Percentiles rank a stretch among this genome's conserved stretches.
Conservation (phyloP, 2,113 vertebrate species). For the Pelobates fuscus region DNA sequence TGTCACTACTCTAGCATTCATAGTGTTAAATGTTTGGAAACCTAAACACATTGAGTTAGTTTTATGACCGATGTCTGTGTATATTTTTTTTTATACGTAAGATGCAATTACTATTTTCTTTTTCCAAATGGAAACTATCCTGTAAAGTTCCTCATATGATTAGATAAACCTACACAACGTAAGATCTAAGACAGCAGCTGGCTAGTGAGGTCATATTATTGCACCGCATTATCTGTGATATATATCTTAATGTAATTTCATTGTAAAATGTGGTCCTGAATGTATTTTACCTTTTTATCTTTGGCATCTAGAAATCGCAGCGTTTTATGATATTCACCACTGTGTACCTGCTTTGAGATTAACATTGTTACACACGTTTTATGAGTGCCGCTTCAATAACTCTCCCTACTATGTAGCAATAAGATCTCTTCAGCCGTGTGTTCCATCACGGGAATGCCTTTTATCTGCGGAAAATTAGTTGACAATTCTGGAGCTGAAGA, state of each 20-base stretch:
- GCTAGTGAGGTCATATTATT: background rate
- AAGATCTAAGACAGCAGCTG: background rate
- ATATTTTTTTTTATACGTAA: no score
- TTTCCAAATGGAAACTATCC: background rate
- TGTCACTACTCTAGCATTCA: no score
- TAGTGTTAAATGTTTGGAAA: no score
- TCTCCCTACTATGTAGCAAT: constrained; percentile 28
- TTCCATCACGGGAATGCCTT: constrained; percentile 44
- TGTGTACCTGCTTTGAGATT: constrained; percentile 33
- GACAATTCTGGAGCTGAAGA: constrained; percentile 28
- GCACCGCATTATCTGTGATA: background rate
- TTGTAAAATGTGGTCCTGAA: constrained; percentile 3
- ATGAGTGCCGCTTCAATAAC: constrained; percentile 31
- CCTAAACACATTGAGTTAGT: no score
- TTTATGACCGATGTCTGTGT: no score
- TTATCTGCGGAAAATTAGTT: constrained; percentile 46
- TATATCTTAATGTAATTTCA: constrained; percentile 29
- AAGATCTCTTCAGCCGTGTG: constrained; percentile 5
- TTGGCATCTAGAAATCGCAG: background rate
- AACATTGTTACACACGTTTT: constrained; percentile 36
- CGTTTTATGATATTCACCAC: constrained; percentile 26
- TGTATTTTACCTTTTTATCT: constrained; percentile 41
- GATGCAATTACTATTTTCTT: no score
- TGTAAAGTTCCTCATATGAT: background rate
- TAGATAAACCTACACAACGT: background rate